Percentiles rank a stretch among this genome's conserved stretches.
Conservation (phyloP, 1,140 invertebrate species). For the Wasmannia auropunctata region DNA sequence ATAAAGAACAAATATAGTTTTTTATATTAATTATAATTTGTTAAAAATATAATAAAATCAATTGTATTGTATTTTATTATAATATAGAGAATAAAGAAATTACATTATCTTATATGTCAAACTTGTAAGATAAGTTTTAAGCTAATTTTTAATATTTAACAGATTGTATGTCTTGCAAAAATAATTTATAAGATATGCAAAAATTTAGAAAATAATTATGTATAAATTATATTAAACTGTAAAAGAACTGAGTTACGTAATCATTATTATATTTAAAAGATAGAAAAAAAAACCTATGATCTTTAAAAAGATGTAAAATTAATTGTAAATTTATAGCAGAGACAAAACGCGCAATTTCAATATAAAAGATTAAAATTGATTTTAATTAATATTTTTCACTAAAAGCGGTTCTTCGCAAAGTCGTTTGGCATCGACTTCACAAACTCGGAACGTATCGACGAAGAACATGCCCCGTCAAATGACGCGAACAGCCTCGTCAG, state of each 20-base stretch:
- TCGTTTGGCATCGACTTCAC: slow-evolving; percentile 48
- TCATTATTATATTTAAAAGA: neutral
- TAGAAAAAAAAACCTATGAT: neutral
- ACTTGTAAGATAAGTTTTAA: neutral
- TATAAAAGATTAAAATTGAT: neutral
- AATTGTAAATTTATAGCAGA: neutral
- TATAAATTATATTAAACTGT: neutral
- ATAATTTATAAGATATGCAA: neutral
- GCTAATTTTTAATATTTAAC: neutral
- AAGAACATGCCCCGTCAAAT: slow-evolving; percentile 80
- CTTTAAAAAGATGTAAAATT: neutral
- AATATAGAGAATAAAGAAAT: neutral
- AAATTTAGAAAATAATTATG: neutral
- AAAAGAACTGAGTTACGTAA: neutral
- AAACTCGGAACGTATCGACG: slow-evolving; percentile 69
- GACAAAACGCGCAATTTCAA: neutral
- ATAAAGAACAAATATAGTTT: neutral
- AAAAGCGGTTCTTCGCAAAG: slow-evolving; percentile 53
- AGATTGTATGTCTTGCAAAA: neutral
- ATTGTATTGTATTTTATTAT: neutral
- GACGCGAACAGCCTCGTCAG: slow-evolving; percentile 78
- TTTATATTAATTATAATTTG: neutral
- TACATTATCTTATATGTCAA: neutral
- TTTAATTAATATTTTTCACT: slow-evolving; percentile 29
- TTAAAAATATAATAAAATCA: neutral